phyloP scores from a whole-genome alignment of 2,797 vertebrate genomes.

The Parauchenoglanis ngamensis region DNA sequence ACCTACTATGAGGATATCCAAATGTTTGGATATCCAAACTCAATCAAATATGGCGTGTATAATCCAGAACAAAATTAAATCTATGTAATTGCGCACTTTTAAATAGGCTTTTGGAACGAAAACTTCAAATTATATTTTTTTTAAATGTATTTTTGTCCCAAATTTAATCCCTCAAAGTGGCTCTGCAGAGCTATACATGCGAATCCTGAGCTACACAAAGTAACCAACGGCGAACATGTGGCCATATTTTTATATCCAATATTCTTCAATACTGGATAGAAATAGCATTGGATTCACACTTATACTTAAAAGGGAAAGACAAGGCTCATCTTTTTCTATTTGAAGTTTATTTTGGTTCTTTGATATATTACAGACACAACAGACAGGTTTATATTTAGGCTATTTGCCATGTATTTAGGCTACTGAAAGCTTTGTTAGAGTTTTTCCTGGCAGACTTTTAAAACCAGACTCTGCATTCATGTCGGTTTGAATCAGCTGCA shows the following conservation, averaged over 20 bases:
- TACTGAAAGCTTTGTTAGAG: background rate
- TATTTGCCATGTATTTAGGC: background rate
- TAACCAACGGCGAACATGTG: background rate
- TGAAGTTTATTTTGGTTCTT: background rate
- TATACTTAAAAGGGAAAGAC: background rate
- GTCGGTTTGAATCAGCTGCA: background rate
- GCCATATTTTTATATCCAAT: background rate
- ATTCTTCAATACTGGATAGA: background rate
- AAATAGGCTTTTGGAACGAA: background rate
- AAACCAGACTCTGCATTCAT: background rate
- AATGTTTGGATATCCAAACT: background rate
- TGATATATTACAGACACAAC: background rate
- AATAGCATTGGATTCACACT: background rate
- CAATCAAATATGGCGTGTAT: background rate
- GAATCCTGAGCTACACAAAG: background rate
- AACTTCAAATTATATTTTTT: background rate
- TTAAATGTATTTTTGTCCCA: background rate
- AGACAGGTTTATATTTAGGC: constrained; percentile 9
- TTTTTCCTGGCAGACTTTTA: background rate
- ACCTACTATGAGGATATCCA: background rate
- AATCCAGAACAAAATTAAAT: background rate
- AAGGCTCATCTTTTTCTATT: background rate
- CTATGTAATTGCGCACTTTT: background rate
- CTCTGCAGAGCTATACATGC: background rate
- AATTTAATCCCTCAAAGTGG: background rate